phyloP scores from a whole-genome alignment of 1,140 invertebrate species.

The Psilanteris sp. region DNA sequence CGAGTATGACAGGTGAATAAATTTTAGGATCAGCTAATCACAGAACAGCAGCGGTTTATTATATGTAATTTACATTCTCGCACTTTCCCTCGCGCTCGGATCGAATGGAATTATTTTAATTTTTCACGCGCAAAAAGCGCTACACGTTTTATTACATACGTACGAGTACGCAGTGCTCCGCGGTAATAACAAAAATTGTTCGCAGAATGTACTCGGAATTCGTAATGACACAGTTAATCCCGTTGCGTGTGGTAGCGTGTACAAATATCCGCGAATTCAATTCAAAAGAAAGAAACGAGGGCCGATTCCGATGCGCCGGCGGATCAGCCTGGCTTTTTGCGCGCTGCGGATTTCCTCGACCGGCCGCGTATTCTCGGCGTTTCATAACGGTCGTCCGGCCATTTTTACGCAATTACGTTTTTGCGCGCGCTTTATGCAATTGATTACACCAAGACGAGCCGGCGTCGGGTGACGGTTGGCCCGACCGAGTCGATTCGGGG shows the following conservation, averaged over 20 bases:
- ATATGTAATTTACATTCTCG: constrained; percentile 23
- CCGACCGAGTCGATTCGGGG: no score
- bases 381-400: constrained; percentile 11
- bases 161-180: constrained; percentile 1
- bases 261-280: constrained; percentile 25
- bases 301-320: constrained; percentile 7
- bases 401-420: background rate
- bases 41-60: constrained; percentile 1
- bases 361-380: constrained; percentile 1
- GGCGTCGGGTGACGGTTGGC: no score
- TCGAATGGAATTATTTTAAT: constrained; percentile 3
- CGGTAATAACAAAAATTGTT: constrained; percentile 14
- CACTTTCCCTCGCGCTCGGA: constrained; percentile 6
- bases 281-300: constrained; percentile 11
- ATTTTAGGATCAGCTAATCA: constrained; percentile 11
- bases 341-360: constrained; percentile 24
- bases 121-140: constrained; percentile 4
- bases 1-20: constrained; percentile 19
- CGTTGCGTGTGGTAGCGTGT: constrained; percentile 11
- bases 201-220: constrained; percentile 26
- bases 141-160: constrained; percentile 2
- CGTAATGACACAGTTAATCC: constrained; percentile 13
- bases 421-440: background rate
- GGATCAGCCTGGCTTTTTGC: constrained; percentile 5
- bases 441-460: no score